Evolutionary conservation across 2,797 vertebrate genomes (phyloP).

Genomic region (Gobio occitaniae): DNA sequence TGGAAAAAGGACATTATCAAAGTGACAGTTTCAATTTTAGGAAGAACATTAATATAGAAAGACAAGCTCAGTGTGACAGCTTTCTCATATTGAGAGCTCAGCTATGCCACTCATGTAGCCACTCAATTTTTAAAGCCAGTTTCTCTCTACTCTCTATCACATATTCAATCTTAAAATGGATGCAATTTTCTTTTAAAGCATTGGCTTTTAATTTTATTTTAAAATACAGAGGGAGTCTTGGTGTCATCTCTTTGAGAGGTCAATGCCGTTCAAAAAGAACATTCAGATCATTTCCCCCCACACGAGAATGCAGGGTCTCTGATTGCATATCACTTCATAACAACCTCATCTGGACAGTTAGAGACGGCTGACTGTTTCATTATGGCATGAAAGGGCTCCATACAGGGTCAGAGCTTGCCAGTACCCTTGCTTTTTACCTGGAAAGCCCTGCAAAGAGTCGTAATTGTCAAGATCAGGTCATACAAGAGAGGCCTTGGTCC

Average conservation of each 20-base stretch:
- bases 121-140: constrained; percentile 57
- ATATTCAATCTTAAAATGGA: constrained; percentile 60
- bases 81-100: constrained; percentile 99
- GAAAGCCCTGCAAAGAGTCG: neutral
- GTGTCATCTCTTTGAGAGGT: constrained; percentile 22
- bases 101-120: constrained; percentile 98
- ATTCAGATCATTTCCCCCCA: neutral
- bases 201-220: constrained; percentile 67
- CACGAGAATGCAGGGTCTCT: constrained; percentile 20
- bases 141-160: constrained; percentile 54
- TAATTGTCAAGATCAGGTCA: constrained; percentile 1
- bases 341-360: neutral
- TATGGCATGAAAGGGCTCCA: constrained; percentile 22
- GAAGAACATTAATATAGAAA: constrained; percentile 75
- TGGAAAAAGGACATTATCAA: constrained; percentile 83
- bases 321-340: constrained; percentile 16
- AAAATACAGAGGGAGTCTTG: constrained; percentile 3
- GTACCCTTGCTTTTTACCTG: neutral
- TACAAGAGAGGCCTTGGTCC: constrained; percentile 3
- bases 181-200: constrained; percentile 57
- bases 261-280: neutral
- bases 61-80: constrained; percentile 94
- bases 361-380: constrained; percentile 12
- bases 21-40: constrained; percentile 81
- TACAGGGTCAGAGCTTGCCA: constrained; percentile 21